Evolutionary conservation across 1,140 invertebrate genomes (phyloP).

Genomic region (Andricus grossulariae): DNA sequence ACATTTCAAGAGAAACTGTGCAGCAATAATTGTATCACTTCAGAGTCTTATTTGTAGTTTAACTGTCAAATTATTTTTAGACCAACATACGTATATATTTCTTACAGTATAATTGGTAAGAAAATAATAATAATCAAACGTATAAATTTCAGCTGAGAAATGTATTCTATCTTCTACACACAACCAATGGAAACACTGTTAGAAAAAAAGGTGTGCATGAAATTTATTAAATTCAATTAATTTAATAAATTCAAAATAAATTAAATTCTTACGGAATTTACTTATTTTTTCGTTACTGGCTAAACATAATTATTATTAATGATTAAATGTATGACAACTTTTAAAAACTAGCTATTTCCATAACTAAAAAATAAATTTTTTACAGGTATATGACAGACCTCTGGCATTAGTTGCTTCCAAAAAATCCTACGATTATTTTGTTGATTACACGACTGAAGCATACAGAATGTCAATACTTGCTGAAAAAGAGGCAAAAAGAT

Average conservation of each 20-base stretch:
- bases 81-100: background rate
- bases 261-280: background rate
- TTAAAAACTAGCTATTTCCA: slow-evolving; percentile 35
- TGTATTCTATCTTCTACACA: slow-evolving; percentile 45
- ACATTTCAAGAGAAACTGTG: slow-evolving; percentile 41
- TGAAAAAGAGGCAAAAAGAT: slow-evolving; percentile 49
- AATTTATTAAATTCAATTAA: background rate
- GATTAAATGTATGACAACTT: background rate
- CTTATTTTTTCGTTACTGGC: slow-evolving; percentile 1
- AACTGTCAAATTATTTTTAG: slow-evolving; percentile 16
- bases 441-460: slow-evolving; percentile 57
- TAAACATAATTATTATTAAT: slow-evolving; percentile 32
- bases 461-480: slow-evolving; percentile 50
- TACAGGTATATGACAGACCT: slow-evolving; percentile 47
- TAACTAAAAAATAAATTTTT: slow-evolving; percentile 19
- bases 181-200: slow-evolving; percentile 51
- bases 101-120: background rate
- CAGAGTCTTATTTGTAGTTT: slow-evolving; percentile 31
- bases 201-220: slow-evolving; percentile 52
- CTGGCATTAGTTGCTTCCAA: slow-evolving; percentile 56
- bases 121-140: slow-evolving; percentile 25
- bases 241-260: background rate
- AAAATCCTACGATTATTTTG: slow-evolving; percentile 53
- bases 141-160: slow-evolving; percentile 22
- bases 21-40: slow-evolving; percentile 38